These are phyloP conservation scores for Diachasma alloeum DNA, from an alignment of 1,140 invertebrate genomes.

Conservation along the genomic window DNA sequence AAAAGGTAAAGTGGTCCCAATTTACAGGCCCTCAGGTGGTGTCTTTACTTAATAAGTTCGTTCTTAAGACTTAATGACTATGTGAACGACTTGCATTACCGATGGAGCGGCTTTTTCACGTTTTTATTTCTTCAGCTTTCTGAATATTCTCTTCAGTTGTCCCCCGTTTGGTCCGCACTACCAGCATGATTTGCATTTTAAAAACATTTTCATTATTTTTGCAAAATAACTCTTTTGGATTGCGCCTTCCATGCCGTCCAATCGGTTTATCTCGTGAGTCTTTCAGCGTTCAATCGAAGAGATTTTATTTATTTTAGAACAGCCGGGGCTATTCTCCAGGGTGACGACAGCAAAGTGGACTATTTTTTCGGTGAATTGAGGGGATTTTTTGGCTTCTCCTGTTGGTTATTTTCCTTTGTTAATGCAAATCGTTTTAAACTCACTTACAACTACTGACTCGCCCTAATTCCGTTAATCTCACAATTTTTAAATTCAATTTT, in stretches of 20 bases:
- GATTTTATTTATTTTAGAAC: neutral
- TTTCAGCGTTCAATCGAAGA: slow-evolving; percentile 7
- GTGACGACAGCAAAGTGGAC: neutral
- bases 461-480: slow-evolving; percentile 11
- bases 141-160: slow-evolving; percentile 46
- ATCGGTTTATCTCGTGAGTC: slow-evolving; percentile 42
- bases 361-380: neutral
- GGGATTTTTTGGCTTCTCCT: neutral
- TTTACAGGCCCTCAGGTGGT: neutral
- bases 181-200: slow-evolving; percentile 54
- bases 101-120: slow-evolving; percentile 48
- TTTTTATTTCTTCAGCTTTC: slow-evolving; percentile 30
- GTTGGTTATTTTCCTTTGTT: neutral
- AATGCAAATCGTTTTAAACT: slow-evolving; percentile 5
- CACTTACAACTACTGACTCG: neutral
- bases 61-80: slow-evolving; percentile 47
- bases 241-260: slow-evolving; percentile 48
- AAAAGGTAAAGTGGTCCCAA: neutral
- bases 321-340: slow-evolving; percentile 5
- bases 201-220: neutral
- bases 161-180: slow-evolving; percentile 60
- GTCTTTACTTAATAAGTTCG: neutral
- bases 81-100: slow-evolving; percentile 47
- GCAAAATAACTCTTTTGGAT: slow-evolving; percentile 47
- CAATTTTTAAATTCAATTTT: slow-evolving; percentile 28